Evolutionary conservation across 2,888 invertebrate genomes (phyloP), one percentile per base, ranked within the genome.

Genomic region (Pheosia gnoma): DNA sequence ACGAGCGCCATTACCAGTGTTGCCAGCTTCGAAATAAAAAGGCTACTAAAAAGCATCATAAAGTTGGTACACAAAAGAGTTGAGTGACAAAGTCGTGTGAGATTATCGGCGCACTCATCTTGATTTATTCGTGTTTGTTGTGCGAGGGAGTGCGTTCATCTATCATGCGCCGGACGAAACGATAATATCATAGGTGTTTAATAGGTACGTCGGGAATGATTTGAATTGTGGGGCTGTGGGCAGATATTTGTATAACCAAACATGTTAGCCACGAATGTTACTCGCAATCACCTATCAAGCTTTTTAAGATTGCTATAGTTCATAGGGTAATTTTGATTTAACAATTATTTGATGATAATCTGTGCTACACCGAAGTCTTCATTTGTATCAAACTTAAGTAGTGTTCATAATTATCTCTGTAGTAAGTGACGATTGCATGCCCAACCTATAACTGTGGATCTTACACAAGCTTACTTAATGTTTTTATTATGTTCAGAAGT

Each of bases 101-200:
- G 84, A 85, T 85, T 84, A 87, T 88, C 88, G 71, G 63, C 70
- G 71, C 67, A 72, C 72, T 74, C 81, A 88, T 88, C 87, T 88
- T 85, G 86, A 87, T 86, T 86, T 84, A 85, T 87, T 83, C 79
- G 75, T 80, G 81, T 84, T 82, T 84, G 85, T 84, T 83, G 80
- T 80, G 78, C 75, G 75, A 80, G 79, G 74, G 72, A 81, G 78
- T 84, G 73, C 74, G 79, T 84, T 79, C 85, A 87, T 88, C 86
- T 88, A 85, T 87, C 86, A 87, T 86, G 74, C 60, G 70, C 55
- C 60, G 72, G 78, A 72, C 65, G 70, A 60, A 67, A 80, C 71
- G 85, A 84, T 82, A 81, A 82, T 77, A 86, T 85, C 84, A 74
- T 78, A 83, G 82, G 83, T 77, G 79, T 78, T 78, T 81, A 74